Percentiles rank a stretch among this genome's conserved stretches.
phyloP scores from a whole-genome alignment of 2,888 invertebrate genomes.

The Drosophila fulvimacula region DNA sequence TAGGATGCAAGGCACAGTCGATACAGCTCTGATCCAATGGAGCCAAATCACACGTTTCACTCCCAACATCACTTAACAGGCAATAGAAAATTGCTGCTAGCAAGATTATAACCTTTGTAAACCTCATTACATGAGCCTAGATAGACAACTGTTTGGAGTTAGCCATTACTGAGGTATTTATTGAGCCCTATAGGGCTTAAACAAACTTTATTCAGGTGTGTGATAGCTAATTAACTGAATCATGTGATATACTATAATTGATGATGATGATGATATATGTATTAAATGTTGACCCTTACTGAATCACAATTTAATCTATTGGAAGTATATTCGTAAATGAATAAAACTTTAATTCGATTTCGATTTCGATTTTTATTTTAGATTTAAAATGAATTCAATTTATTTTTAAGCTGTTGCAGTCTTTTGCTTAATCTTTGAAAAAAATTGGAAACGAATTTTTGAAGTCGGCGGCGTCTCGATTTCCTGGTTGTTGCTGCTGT shows the following conservation, averaged over 20 bases:
- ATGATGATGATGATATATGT: too few relatives aligned
- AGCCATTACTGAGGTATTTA: not conserved
- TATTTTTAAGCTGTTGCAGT: conserved; percentile 7
- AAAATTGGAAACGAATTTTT: not conserved
- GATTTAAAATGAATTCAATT: conserved; percentile 14
- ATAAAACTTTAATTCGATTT: not conserved
- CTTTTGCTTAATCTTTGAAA: not conserved
- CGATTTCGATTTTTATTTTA: not conserved
- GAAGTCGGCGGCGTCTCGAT: conserved; percentile 9
- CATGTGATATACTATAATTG: not conserved
- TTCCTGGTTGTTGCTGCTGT: not conserved
- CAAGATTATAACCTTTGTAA: not conserved
- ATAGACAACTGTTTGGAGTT: not conserved
- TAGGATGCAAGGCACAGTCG: conserved; percentile 21
- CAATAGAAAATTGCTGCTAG: not conserved
- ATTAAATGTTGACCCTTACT: too few relatives aligned
- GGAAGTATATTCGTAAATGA: too few relatives aligned
- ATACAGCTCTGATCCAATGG: conserved; percentile 30
- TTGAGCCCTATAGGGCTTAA: not conserved
- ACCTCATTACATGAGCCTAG: not conserved
- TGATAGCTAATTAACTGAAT: not conserved
- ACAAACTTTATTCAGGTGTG: not conserved
- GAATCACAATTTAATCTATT: not conserved
- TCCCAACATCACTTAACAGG: not conserved
- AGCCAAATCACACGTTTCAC: conserved; percentile 26